These are phyloP conservation scores for Trichacis sp. DNA, from an alignment of 2,888 invertebrate genomes.

Conservation along the genomic window DNA sequence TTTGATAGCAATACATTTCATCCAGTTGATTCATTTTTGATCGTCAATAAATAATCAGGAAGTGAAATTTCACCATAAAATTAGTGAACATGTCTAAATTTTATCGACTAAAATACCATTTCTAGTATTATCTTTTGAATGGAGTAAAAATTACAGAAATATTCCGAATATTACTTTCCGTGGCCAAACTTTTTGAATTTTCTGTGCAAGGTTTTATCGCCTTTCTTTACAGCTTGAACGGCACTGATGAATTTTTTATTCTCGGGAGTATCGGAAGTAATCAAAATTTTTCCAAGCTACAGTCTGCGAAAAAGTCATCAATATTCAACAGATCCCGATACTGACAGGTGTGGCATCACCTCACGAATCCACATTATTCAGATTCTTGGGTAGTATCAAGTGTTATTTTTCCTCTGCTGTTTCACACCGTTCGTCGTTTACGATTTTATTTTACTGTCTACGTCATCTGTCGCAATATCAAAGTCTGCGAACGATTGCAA, in stretches of 20 bases:
- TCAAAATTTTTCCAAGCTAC: constrained; percentile 24
- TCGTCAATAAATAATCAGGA: no score
- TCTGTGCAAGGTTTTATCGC: no score
- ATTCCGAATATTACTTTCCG: no score
- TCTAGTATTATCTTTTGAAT: no score
- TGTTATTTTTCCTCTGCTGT: constrained; percentile 48
- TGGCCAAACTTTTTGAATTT: no score
- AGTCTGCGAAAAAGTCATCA: constrained; percentile 37
- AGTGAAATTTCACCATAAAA: no score
- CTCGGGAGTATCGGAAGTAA: constrained; percentile 30
- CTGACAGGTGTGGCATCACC: constrained; percentile 43
- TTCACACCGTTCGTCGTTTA: constrained; percentile 42
- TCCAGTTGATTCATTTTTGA: no score
- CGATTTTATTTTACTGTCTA: constrained; percentile 44
- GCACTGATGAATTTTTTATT: constrained; percentile 7
- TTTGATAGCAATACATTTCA: no score
- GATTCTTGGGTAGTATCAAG: constrained; percentile 44
- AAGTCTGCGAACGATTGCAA: not conserved
- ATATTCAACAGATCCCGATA: constrained; percentile 45
- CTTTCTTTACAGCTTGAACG: not conserved
- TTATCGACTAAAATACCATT: no score
- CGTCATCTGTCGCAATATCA: constrained; percentile 15
- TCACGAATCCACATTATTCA: constrained; percentile 46
- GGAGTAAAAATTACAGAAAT: no score
- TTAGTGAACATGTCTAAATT: no score